These are phyloP conservation scores for Corythaixoides concolor DNA, from an alignment of 2,113 vertebrate species.

Conservation along the genomic window DNA sequence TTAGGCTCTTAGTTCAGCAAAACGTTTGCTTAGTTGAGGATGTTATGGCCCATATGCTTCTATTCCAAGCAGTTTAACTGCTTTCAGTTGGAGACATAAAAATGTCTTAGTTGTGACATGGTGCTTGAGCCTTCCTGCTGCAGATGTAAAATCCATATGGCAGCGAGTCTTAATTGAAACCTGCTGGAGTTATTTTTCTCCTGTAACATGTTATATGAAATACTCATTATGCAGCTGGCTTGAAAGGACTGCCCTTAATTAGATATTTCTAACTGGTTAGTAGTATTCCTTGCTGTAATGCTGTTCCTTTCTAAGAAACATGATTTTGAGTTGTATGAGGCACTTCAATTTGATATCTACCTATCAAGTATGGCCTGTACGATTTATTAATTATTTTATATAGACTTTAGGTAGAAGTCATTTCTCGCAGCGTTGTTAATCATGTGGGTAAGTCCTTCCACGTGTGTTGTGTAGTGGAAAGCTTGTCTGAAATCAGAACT, in stretches of 20 bases:
- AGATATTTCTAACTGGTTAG: background rate
- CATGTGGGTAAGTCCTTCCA: background rate
- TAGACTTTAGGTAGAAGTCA: background rate
- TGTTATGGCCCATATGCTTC: background rate
- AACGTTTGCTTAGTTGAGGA: background rate
- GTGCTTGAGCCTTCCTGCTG: conserved; percentile 46
- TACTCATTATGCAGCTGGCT: background rate
- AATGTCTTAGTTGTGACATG: conserved; percentile 41
- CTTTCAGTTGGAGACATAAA: conserved; percentile 41
- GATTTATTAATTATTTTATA: background rate
- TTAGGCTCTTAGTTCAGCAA: background rate
- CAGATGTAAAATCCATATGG: conserved; percentile 29
- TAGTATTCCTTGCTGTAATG: background rate
- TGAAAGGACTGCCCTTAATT: background rate
- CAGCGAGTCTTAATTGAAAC: conserved; percentile 30
- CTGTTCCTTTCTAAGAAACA: background rate
- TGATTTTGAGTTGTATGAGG: background rate
- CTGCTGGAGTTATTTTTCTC: conserved; percentile 21
- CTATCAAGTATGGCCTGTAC: background rate
- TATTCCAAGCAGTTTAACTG: background rate
- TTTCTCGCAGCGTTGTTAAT: background rate
- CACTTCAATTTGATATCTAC: background rate
- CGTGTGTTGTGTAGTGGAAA: background rate
- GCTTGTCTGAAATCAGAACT: background rate
- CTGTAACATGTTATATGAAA: background rate